Evolutionary conservation across 2,113 vertebrate genomes (phyloP).

Genomic region (Chunga burmeisteri): DNA sequence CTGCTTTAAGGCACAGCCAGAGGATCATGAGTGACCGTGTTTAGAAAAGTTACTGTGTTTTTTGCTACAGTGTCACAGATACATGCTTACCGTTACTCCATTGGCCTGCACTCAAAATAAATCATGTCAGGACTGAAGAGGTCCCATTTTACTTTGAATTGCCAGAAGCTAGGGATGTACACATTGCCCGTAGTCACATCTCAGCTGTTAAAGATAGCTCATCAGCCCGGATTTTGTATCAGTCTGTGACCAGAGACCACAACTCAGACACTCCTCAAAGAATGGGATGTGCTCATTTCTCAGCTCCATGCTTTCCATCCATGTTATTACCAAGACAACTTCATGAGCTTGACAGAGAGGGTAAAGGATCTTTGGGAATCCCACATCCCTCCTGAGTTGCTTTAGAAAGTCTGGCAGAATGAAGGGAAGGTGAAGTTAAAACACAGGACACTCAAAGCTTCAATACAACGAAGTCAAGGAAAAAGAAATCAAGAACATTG

Average conservation of each 20-base stretch:
- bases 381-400: accelerated
- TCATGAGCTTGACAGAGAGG: neutral
- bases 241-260: neutral
- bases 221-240: neutral
- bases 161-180: neutral
- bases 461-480: neutral
- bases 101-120: neutral
- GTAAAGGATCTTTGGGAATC: neutral
- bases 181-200: neutral
- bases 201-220: neutral
- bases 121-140: neutral
- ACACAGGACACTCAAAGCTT: neutral
- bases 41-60: neutral
- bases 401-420: neutral
- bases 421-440: neutral
- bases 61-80: neutral
- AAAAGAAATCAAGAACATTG: neutral
- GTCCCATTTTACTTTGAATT: neutral
- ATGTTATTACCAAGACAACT: neutral
- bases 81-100: neutral
- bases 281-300: neutral
- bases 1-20: neutral
- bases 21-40: accelerated
- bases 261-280: neutral
- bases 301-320: neutral